Evolutionary conservation across 1,140 invertebrate species (phyloP).

Genomic region (Drosophila obscura): DNA sequence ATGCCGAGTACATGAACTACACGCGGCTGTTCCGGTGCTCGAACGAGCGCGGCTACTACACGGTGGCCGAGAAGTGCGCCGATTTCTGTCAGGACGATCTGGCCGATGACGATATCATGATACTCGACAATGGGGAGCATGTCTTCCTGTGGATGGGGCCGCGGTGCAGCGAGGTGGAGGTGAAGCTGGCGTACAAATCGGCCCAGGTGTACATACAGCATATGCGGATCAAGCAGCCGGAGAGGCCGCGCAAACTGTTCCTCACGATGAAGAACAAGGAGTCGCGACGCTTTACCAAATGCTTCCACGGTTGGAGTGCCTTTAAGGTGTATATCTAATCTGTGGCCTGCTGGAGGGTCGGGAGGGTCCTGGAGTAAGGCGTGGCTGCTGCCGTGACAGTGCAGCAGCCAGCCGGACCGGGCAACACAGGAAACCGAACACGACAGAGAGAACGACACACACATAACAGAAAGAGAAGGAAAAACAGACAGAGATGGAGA

Average conservation of each 20-base stretch:
- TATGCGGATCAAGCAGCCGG: conserved; percentile 97
- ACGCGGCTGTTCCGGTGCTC: conserved; percentile 98
- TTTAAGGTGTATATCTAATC: conserved; percentile 73
- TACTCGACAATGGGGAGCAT: conserved; percentile 98
- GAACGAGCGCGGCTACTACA: conserved; percentile 99
- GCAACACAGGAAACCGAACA: conserved; percentile 33
- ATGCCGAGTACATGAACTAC: conserved; percentile 97
- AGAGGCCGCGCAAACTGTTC: conserved; percentile 95
- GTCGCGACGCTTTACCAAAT: conserved; percentile 96
- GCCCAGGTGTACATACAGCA: conserved; percentile 99
- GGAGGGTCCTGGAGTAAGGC: too few relatives aligned
- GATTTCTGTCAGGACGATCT: conserved; percentile 99
- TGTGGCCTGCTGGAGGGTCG: background rate
- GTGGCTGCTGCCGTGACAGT: conserved; percentile 58
- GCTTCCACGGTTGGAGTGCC: conserved; percentile 97
- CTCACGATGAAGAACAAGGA: conserved; percentile 99
- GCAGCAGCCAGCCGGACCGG: conserved; percentile 7
- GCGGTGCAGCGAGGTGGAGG: conserved; percentile 98
- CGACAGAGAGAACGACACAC: conserved; percentile 18
- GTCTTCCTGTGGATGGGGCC: conserved; percentile 99
- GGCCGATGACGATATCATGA: conserved; percentile 99
- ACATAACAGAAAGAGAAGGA: conserved; percentile 6
- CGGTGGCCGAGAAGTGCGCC: conserved; percentile 99
- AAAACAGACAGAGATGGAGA: background rate
- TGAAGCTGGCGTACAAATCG: conserved; percentile 99